Evolutionary conservation across 2,797 vertebrate species (phyloP).

Genomic region (Enteromius unitaeniatus): DNA sequence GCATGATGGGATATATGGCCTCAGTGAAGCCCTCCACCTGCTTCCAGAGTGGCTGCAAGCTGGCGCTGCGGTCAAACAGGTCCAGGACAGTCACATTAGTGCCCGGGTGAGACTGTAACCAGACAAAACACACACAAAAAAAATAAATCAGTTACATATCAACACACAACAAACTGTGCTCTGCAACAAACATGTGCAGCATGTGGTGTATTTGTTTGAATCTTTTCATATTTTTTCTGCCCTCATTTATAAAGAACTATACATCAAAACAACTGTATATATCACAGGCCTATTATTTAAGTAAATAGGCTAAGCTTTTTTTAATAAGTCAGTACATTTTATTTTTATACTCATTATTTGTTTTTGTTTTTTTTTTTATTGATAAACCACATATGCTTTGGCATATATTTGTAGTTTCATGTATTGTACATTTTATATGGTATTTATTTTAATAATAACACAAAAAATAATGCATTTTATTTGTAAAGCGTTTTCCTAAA

Average conservation of each 20-base stretch:
- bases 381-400: background rate
- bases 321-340: background rate
- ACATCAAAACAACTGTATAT: background rate
- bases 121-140: background rate
- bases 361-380: background rate
- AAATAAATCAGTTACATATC: background rate
- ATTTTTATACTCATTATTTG: no score
- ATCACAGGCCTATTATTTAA: background rate
- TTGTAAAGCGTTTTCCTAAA: no score
- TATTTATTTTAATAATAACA: background rate
- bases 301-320: no score
- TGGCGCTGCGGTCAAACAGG: slow-evolving; percentile 86
- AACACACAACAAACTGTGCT: background rate
- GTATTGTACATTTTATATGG: background rate
- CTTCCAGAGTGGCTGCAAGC: slow-evolving; percentile 89
- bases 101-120: slow-evolving; percentile 85
- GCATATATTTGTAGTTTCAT: background rate
- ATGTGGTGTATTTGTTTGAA: background rate
- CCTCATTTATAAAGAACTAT: background rate
- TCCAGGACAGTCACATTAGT: slow-evolving; percentile 89
- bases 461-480: no score
- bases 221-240: background rate
- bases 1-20: slow-evolving; percentile 89
- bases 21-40: slow-evolving; percentile 90
- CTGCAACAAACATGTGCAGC: background rate